A percentile compares a stretch with the other conserved stretches of the same genome.
Conservation (phyloP, 2,888 invertebrate species). For the Conops quadrifasciatus region DNA sequence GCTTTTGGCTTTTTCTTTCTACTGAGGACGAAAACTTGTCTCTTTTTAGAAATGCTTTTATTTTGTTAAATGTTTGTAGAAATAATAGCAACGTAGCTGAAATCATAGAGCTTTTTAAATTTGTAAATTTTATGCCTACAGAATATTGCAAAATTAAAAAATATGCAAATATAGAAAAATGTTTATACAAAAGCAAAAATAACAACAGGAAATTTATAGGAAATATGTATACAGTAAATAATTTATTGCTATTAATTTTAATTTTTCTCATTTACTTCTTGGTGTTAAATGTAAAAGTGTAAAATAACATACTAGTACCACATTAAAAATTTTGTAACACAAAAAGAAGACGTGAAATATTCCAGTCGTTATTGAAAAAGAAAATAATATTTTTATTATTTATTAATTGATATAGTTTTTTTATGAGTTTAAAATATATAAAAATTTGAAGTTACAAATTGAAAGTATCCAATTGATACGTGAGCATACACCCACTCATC, state of each 20-base stretch:
- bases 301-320: background rate
- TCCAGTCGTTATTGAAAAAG: no score
- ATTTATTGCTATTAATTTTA: no score
- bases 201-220: no score
- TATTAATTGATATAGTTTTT: slow-evolving; percentile 5
- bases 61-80: background rate
- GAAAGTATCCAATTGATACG: no score
- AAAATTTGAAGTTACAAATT: background rate
- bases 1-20: background rate
- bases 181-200: no score
- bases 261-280: no score
- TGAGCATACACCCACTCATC: slow-evolving; percentile 3
- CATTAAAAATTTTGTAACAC: background rate
- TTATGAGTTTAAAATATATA: background rate
- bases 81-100: background rate
- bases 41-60: no score
- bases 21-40: background rate
- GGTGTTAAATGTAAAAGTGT: no score
- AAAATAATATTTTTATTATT: background rate
- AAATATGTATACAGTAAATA: no score
- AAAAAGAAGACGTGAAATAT: background rate
- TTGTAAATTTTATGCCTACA: background rate
- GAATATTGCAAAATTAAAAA: background rate
- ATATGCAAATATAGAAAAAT: no score
- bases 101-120: background rate